phyloP scores from a whole-genome alignment of 2,888 invertebrate genomes.

The Stenichneumon culpator region DNA sequence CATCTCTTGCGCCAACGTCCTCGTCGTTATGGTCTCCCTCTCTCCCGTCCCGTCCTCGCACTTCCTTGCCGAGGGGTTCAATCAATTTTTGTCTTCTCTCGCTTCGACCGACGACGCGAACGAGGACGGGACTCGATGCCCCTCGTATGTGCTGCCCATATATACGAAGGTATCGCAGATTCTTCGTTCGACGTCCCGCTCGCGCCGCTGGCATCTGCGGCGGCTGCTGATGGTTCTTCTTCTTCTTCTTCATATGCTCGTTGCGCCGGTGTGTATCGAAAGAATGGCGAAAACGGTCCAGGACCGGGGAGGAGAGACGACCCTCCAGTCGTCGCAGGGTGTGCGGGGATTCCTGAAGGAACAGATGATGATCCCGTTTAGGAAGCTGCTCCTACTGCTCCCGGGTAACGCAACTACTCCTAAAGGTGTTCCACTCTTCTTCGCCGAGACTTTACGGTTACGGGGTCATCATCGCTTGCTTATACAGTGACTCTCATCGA shows the following conservation, averaged over 20 bases:
- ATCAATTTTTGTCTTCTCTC: constrained; percentile 72
- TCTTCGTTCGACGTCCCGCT: constrained; percentile 67
- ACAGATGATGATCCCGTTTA: constrained; percentile 84
- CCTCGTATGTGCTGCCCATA: background rate
- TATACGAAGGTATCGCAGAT: constrained; percentile 68
- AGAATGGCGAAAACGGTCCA: constrained; percentile 77
- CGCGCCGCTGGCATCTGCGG: constrained; percentile 73
- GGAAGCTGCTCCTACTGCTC: constrained; percentile 75
- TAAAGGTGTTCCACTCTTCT: constrained; percentile 69
- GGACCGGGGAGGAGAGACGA: constrained; percentile 59
- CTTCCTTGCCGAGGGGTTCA: constrained; percentile 72
- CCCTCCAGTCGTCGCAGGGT: constrained; percentile 69
- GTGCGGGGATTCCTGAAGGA: constrained; percentile 78
- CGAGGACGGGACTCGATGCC: background rate
- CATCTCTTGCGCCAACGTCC: constrained; percentile 53
- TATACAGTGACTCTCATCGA: constrained; percentile 64
- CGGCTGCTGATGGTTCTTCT: constrained; percentile 69
- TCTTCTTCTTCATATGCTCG: constrained; percentile 71
- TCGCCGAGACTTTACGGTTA: constrained; percentile 78
- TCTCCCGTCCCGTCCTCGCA: constrained; percentile 50
- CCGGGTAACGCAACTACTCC: constrained; percentile 1
- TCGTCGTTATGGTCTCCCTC: constrained; percentile 24
- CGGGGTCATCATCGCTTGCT: constrained; percentile 76
- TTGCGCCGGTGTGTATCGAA: constrained; percentile 75
- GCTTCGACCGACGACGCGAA: constrained; percentile 40